A percentile compares a stretch with the other conserved stretches of the same genome.
Conservation (phyloP, 2,797 vertebrate species). For the Diceros bicornis region DNA sequence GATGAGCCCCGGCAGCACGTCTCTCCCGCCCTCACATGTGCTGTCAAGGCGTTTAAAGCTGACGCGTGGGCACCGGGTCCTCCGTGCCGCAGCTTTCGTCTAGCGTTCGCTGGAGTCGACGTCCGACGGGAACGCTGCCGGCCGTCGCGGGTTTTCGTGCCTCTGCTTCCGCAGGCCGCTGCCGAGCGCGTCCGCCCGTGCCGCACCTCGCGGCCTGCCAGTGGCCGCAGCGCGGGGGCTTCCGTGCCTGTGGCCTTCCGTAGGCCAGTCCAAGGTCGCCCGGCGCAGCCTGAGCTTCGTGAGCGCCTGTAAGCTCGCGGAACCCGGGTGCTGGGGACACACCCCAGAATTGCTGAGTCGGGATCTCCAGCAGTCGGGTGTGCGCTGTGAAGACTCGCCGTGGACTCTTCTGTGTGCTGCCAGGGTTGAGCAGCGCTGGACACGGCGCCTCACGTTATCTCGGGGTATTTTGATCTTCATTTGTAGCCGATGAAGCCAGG, state of each 20-base stretch:
- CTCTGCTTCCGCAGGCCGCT: background rate
- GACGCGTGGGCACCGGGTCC: background rate
- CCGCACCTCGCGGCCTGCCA: background rate
- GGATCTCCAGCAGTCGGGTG: background rate
- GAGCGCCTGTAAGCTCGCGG: background rate
- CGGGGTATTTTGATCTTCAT: background rate
- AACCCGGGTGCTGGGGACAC: background rate
- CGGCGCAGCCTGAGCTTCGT: background rate
- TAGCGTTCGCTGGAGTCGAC: background rate
- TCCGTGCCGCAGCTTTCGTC: background rate
- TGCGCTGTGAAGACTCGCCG: background rate
- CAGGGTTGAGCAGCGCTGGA: background rate
- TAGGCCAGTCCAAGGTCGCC: background rate
- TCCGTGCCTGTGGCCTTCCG: background rate
- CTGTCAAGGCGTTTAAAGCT: background rate
- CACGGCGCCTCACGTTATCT: background rate
- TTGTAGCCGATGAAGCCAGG: background rate
- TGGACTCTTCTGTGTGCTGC: background rate
- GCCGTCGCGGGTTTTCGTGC: background rate
- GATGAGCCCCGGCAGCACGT: background rate
- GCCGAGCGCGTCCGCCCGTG: background rate
- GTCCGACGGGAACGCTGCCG: background rate
- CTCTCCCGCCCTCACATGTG: background rate
- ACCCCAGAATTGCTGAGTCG: too few species aligned
- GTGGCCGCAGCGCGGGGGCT: background rate